A percentile compares a stretch with the other conserved stretches of the same genome.
Evolutionary conservation across 2,797 vertebrate species (phyloP).

Genomic region (Masticophis lateralis): DNA sequence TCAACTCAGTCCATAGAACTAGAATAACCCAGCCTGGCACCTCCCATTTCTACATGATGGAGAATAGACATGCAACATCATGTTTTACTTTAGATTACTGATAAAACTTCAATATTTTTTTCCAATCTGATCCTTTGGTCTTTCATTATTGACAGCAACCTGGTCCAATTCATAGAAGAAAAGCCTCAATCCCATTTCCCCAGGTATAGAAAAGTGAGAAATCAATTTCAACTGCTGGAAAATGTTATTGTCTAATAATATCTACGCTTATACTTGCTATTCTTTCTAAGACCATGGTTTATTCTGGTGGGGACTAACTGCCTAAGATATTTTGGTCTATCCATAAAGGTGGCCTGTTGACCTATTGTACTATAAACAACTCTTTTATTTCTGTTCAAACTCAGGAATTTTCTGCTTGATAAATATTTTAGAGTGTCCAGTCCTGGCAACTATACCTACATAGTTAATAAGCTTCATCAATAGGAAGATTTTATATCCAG

Average conservation of each 20-base stretch:
- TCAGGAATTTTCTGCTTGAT: neutral
- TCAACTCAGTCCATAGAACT: too few species aligned
- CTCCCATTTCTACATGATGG: too few species aligned
- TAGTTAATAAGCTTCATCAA: neutral
- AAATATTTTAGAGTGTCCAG: neutral
- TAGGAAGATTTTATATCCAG: neutral
- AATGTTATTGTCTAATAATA: neutral
- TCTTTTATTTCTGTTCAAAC: neutral
- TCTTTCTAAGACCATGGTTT: neutral
- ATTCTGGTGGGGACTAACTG: neutral
- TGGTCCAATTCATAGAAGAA: neutral
- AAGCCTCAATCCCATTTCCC: neutral
- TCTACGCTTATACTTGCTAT: neutral
- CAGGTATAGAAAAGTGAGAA: neutral
- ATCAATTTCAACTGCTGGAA: neutral
- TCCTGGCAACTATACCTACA: neutral
- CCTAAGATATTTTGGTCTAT: neutral
- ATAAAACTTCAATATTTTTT: neutral
- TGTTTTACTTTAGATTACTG: neutral
- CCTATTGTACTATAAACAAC: neutral
- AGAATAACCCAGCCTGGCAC: too few species aligned
- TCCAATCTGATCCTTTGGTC: neutral
- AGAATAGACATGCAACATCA: neutral
- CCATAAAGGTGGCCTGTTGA: neutral
- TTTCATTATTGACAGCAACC: neutral